Evolutionary conservation across 2,113 vertebrate genomes (phyloP).

Genomic region (Oryzias curvinotus): DNA sequence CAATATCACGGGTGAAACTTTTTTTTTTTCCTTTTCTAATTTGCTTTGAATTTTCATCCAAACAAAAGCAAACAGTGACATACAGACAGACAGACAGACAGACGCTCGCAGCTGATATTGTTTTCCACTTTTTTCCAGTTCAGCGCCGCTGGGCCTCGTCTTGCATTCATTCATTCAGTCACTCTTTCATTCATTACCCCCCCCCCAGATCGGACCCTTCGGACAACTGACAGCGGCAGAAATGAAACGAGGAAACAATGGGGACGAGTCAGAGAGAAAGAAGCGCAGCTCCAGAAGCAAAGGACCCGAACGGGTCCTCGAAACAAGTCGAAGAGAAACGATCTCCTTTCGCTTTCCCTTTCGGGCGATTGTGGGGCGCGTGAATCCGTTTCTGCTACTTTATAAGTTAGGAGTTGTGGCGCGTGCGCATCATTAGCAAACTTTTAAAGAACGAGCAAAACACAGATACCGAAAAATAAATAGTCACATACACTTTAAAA

Average conservation of each 20-base stretch:
- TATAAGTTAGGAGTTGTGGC: background rate
- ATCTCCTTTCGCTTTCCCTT: slow-evolving; percentile 40
- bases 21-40: slow-evolving; percentile 14
- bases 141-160: slow-evolving; percentile 65
- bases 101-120: slow-evolving; percentile 82
- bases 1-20: too few relatives aligned
- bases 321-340: slow-evolving; percentile 38
- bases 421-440: background rate
- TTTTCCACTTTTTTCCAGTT: slow-evolving; percentile 81
- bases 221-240: slow-evolving; percentile 62
- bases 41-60: slow-evolving; percentile 57
- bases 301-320: slow-evolving; percentile 45
- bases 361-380: background rate
- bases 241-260: slow-evolving; percentile 45
- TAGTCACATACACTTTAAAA: too few relatives aligned
- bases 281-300: slow-evolving; percentile 13
- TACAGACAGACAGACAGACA: slow-evolving; percentile 81
- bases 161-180: slow-evolving; percentile 72
- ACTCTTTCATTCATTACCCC: slow-evolving; percentile 21
- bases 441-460: background rate
- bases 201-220: slow-evolving; percentile 46
- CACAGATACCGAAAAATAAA: too few relatives aligned
- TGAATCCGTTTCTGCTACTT: background rate
- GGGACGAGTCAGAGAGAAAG: background rate
- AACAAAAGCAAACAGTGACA: slow-evolving; percentile 77